A percentile compares a stretch with the other conserved stretches of the same genome.
These are phyloP conservation scores for Mythimna impura DNA, from an alignment of 2,888 invertebrate species.

Conservation along the genomic window DNA sequence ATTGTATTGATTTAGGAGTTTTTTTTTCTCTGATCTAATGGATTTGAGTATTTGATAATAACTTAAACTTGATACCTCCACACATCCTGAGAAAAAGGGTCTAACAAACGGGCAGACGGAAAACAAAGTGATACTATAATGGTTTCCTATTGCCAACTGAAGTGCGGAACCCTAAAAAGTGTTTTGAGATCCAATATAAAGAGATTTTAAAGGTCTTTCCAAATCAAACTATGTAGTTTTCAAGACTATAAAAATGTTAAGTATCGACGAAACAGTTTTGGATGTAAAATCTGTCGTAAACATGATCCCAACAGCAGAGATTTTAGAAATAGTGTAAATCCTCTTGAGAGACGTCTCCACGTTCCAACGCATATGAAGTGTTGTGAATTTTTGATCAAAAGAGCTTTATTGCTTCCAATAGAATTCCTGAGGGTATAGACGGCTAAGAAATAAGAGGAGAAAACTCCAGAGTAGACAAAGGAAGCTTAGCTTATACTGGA, in stretches of 20 bases:
- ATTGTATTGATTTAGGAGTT: no score
- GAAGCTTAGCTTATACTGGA: not conserved
- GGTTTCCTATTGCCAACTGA: no score
- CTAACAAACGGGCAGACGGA: no score
- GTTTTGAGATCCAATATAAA: conserved; percentile 20
- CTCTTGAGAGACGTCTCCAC: conserved; percentile 18
- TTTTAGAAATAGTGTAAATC: conserved; percentile 43
- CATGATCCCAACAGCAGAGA: conserved; percentile 25
- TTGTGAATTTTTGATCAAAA: conserved; percentile 39
- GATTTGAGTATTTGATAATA: no score
- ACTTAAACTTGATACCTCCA: no score
- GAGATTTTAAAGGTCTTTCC: conserved; percentile 19
- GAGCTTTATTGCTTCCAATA: conserved; percentile 39
- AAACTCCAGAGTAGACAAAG: conserved; percentile 1
- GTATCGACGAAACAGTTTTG: conserved; percentile 39
- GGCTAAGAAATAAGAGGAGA: not conserved
- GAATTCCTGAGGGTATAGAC: conserved; percentile 21
- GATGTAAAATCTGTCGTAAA: conserved; percentile 40
- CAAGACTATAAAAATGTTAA: conserved; percentile 43
- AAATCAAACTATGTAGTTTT: conserved; percentile 7
- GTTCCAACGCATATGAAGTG: conserved; percentile 32
- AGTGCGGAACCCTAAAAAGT: not conserved
- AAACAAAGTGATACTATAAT: no score
- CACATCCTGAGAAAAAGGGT: not conserved
- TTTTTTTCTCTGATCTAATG: no score